Evolutionary conservation across 2,888 invertebrate genomes (phyloP), one percentile per base, ranked within the genome.

Genomic region (Drosophila antonietae): DNA sequence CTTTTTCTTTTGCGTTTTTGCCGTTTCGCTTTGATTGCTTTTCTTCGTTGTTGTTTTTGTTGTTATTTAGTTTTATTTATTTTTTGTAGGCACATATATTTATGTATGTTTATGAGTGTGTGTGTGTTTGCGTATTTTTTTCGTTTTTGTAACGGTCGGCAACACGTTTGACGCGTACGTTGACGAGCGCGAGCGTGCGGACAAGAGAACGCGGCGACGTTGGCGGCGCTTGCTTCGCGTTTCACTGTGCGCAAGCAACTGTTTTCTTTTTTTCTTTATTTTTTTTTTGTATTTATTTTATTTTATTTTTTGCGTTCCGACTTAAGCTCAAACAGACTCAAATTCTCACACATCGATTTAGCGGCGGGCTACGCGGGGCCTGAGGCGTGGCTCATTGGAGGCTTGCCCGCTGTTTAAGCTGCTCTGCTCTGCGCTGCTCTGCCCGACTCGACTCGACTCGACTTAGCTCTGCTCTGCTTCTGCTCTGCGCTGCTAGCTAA

Each of bases 181-280:
- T 68, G 76, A 68, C 60, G 64, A 73, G 63, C 53, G 63, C 53
- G 47, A 46, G 46, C 55, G 39, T 23, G 15, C 47, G 46, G 69
- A 56, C 49, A 65, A 57, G 57, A 65, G 64, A 66, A 84, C 65
- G 65, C 83, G 75, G 57, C 75, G 75, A 68, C 65, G 76, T 53
- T 67, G 60, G 60, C 59, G 65, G 69, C 58, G 81, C 84, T 84
- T 82, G 81, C 72, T 83, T 83, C 81, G 82, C 84, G 82, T 81
- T 81, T 81, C 85, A 84, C 79, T 82, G 83, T 82, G 80, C 80
- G 70, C 83, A 85, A 82, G 82, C 85, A 78, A 85, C 85, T 82
- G 83, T 77, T 79, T 75, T 78, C 68, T 73, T 76, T 72, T 73
- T 57, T 69, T 77, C 35, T 64, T 7, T 76, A 56, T 69, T 59